A percentile compares a stretch with the other conserved stretches of the same genome.
phyloP scores from a whole-genome alignment of 2,888 invertebrate genomes.

The Silvanus unidentatus region DNA sequence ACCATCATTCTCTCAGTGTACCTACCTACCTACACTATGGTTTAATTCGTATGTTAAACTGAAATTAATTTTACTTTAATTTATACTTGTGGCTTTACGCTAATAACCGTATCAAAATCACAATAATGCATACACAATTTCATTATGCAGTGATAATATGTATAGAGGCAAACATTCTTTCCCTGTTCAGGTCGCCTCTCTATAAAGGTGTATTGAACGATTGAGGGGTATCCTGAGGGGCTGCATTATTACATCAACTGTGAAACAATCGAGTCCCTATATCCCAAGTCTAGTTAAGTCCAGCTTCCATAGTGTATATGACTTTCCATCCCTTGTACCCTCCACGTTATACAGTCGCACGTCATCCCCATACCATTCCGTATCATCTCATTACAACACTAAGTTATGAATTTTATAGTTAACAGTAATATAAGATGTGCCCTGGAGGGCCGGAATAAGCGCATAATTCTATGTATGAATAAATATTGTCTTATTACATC shows the following conservation, averaged over 20 bases:
- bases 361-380: too few relatives aligned
- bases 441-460: conserved; percentile 20
- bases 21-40: too few relatives aligned
- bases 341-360: conserved; percentile 24
- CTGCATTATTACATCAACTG: conserved; percentile 28
- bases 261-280: conserved; percentile 31
- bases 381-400: conserved; percentile 28
- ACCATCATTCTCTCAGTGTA: too few relatives aligned
- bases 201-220: too few relatives aligned
- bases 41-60: too few relatives aligned
- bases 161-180: too few relatives aligned
- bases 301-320: conserved; percentile 19
- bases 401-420: conserved; percentile 35
- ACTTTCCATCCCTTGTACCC: conserved; percentile 14
- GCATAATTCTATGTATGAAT: conserved; percentile 25
- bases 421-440: conserved; percentile 32
- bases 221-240: conserved; percentile 7
- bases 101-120: too few relatives aligned
- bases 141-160: too few relatives aligned
- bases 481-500: conserved; percentile 25
- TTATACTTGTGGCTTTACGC: too few relatives aligned
- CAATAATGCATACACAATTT: too few relatives aligned
- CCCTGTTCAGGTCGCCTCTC: too few relatives aligned
- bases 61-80: too few relatives aligned
- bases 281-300: conserved; percentile 36